Conservation (phyloP, 92 coral and sea anemone species). For the Palythoa grandiflora region DNA sequence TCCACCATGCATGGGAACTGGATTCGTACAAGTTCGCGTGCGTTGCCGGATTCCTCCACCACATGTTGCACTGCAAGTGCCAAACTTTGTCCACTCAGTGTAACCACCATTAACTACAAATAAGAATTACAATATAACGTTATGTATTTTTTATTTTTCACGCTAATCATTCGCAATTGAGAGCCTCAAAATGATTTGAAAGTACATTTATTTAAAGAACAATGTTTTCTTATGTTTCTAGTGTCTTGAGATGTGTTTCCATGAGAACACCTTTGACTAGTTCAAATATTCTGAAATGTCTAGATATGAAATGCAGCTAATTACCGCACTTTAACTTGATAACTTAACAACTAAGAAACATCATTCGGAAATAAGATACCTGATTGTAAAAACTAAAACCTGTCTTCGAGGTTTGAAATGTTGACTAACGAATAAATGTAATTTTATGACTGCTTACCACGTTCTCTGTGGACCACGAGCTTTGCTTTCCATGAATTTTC, state of each 20-base stretch:
- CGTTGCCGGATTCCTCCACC: constrained; percentile 92
- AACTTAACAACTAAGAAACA: too few relatives aligned
- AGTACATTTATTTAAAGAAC: too few relatives aligned
- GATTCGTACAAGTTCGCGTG: constrained; percentile 82
- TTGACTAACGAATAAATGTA: not conserved
- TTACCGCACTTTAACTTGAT: too few relatives aligned
- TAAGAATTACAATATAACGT: not conserved
- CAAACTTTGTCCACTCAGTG: constrained; percentile 81
- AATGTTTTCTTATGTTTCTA: too few relatives aligned
- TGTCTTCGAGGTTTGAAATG: not conserved
- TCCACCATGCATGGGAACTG: constrained; percentile 92
- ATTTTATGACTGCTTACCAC: not conserved
- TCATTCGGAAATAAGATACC: too few relatives aligned
- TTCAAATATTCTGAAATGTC: too few relatives aligned
- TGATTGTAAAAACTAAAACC: not conserved
- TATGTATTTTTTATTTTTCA: not conserved
- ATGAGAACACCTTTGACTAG: too few relatives aligned
- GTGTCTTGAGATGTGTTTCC: too few relatives aligned
- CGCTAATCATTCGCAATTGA: not conserved
- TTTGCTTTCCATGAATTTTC: too few relatives aligned
- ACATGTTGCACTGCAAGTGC: constrained; percentile 90
- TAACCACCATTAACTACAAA: constrained; percentile 89
- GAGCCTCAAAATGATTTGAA: too few relatives aligned
- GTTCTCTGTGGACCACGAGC: not conserved
- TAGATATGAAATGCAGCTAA: too few relatives aligned